Evolutionary conservation across 2,888 invertebrate genomes (phyloP).

Genomic region (Cantharis rustica): DNA sequence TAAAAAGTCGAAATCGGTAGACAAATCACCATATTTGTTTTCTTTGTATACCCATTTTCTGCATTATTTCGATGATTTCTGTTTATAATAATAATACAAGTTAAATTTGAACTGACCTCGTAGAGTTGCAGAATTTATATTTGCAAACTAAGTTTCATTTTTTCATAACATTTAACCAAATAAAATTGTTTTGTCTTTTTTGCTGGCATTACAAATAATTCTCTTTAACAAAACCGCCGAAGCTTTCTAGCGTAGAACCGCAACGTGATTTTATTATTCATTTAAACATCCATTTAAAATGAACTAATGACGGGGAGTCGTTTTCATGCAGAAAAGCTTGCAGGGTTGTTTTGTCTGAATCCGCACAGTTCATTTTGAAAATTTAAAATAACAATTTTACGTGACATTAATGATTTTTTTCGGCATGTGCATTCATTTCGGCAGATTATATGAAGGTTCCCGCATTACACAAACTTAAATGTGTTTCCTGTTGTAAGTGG

Average conservation of each 20-base stretch:
- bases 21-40: too few relatives aligned
- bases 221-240: background rate
- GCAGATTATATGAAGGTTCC: constrained; percentile 21
- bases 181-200: background rate
- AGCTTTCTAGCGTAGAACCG: background rate
- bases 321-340: background rate
- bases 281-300: background rate
- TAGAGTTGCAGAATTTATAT: background rate
- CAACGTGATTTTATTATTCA: background rate
- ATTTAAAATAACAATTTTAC: constrained; percentile 15
- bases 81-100: too few relatives aligned
- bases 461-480: constrained; percentile 26
- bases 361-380: background rate
- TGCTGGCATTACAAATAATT: background rate
- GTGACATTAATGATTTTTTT: constrained; percentile 22
- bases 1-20: too few relatives aligned
- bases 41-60: too few relatives aligned
- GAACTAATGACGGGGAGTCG: background rate
- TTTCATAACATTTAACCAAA: background rate
- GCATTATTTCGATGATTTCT: too few relatives aligned
- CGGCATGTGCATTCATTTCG: constrained; percentile 12
- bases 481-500: constrained; percentile 28
- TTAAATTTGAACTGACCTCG: background rate
- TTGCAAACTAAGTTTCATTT: background rate
- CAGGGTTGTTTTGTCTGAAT: background rate